Evolutionary conservation across 2,113 vertebrate genomes (phyloP), one percentile per base, ranked within the genome.

Genomic region (Notarius quadriscutis): DNA sequence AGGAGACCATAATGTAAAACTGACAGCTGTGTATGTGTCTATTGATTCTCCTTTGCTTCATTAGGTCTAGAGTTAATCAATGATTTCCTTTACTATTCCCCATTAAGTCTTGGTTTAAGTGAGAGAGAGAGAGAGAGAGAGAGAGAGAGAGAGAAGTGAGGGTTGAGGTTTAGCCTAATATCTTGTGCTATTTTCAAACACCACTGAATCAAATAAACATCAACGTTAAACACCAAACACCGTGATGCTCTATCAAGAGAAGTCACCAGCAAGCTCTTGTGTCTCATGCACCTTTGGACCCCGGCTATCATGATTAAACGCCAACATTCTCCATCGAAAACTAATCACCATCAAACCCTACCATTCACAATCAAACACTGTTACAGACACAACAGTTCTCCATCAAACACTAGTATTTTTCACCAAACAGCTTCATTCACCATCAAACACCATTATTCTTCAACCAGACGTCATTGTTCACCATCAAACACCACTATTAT

Each of bases 1-100:
- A 60, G 60, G 74, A 51, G 72, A 63, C 58, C 60, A 51, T 65
- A 79, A 81, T 69, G 65, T 87, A 81, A 50, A 81, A 67, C 48
- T 58, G 85, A 81, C 63, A 72, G 63, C 79, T 80, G 84, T 74
- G 80, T 88, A 53, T 84, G 60, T 89, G 57, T 87, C 58, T 79
- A 85, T 84, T 51, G 83, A 85, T 63, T 85, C 72, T 51, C 81
- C 58, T 86, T 60, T 85, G 82, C 87, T 86, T 90, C 89, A 90
- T 90, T 90, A 89, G 87, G 82, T 77, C 62, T 84, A 86, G 87
- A 75, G 89, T 85, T 90, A 88, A 88, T 88, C 89, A 88, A 87
- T 91, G 83, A 82, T 67, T 58, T 87, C 74, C 83, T 86, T 88
- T 90, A 85, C 89, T 90, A 85, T 85, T 83, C 74, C 79, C 82